Percentiles rank a stretch among this genome's conserved stretches.
Conservation (phyloP, 2,113 vertebrate species). For the Chitala chitala region DNA sequence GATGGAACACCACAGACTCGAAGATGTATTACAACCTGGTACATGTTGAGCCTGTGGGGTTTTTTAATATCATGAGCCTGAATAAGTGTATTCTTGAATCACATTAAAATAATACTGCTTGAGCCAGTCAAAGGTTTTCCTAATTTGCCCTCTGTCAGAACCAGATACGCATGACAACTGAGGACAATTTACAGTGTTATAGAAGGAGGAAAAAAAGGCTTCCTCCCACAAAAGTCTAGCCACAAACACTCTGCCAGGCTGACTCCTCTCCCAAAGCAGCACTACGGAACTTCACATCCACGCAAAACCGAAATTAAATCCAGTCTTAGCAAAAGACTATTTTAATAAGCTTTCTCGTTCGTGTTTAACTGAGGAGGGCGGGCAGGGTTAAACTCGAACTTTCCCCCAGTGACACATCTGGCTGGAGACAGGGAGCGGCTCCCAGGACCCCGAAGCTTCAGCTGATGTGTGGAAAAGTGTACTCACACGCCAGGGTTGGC, state of each 20-base stretch:
- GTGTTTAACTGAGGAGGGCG: no score
- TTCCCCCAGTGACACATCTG: no score
- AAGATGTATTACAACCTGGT: background rate
- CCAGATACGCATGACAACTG: background rate
- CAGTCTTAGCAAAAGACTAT: no score
- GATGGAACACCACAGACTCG: no score
- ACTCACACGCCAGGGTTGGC: slow-evolving; percentile 98
- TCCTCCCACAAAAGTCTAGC: background rate
- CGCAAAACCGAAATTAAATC: no score
- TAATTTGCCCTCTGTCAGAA: slow-evolving; percentile 3
- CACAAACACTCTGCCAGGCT: background rate
- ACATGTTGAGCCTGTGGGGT: background rate
- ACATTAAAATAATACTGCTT: background rate
- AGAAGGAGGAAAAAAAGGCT: background rate
- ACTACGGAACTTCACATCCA: background rate
- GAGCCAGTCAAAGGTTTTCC: background rate
- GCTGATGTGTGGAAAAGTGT: slow-evolving; percentile 53
- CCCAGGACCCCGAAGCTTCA: background rate
- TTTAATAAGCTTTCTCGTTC: no score
- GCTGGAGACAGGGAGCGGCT: no score
- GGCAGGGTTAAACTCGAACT: no score
- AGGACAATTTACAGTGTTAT: background rate
- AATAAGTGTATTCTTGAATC: background rate
- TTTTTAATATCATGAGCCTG: background rate
- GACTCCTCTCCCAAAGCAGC: background rate